phyloP scores from a whole-genome alignment of 2,113 vertebrate species.

The Oxyruncus cristatus region DNA sequence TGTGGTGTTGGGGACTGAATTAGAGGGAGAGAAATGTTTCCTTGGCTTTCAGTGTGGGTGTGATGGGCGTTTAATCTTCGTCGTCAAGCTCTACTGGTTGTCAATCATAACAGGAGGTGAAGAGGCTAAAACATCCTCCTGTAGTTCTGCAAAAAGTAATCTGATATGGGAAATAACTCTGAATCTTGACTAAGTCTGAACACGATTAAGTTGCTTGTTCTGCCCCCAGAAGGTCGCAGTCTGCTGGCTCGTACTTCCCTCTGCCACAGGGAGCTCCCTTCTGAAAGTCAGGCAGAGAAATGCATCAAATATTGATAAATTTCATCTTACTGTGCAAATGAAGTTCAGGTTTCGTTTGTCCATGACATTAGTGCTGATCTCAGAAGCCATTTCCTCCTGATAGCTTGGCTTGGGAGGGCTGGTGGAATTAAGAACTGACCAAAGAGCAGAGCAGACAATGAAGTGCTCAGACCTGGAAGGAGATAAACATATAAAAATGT shows the following conservation, averaged over 20 bases:
- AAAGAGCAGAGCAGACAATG: background rate
- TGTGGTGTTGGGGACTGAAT: background rate
- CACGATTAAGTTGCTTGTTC: background rate
- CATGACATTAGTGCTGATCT: background rate
- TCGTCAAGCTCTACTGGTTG: background rate
- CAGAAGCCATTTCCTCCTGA: background rate
- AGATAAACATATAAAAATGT: background rate
- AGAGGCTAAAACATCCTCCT: slow-evolving; percentile 21
- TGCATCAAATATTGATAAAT: slow-evolving; percentile 40
- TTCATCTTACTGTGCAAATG: slow-evolving; percentile 10
- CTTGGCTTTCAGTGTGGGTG: background rate
- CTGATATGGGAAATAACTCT: slow-evolving; percentile 16
- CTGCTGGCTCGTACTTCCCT: background rate
- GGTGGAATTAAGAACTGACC: background rate
- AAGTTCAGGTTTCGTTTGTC: background rate
- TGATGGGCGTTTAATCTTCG: background rate
- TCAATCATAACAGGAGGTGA: background rate
- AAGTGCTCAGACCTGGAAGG: background rate
- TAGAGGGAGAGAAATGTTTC: background rate
- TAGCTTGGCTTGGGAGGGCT: background rate
- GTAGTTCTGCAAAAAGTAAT: slow-evolving; percentile 14
- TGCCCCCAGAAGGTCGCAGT: background rate
- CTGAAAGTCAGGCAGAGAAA: slow-evolving; percentile 1
- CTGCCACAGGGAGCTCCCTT: background rate
- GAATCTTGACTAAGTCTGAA: background rate